Base-by-base conservation (phyloP, 2,797 vertebrate genomes). In the Decapterus maruadsi region DNA sequence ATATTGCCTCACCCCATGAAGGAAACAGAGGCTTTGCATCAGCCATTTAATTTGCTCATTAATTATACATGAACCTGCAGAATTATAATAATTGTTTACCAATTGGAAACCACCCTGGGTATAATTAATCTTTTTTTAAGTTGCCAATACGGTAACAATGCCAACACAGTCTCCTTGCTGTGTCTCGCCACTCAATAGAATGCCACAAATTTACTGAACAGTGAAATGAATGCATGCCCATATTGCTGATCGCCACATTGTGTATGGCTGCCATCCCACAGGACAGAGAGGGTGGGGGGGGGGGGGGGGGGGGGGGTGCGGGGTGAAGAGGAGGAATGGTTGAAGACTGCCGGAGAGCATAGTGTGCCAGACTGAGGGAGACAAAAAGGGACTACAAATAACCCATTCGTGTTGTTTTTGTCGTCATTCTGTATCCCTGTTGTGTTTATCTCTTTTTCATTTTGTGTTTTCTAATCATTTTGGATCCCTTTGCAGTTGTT, bases 81-180 rank as follows among this genome's bases (percentile, higher is more conserved):
- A 90, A 93, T 94, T 94, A 94, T 93, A 93, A 93, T 93, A 94
- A 94, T 88, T 93, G 89, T 94, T 95, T 94, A 92, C 92, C 89
- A 92, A 92, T 92, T 90, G 87, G 82, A 93, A 93, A 93, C 84
- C 78, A 86, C 81, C 84, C 80, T 78, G 81, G 86, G 85, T 81
- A 87, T 88, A 89, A 95, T 94, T 93, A 84, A 95, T 95, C 93
- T 26, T 95, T 90, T 90, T 87, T 80, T 66, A 88, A 92, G 83
- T 90, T 93, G 93, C 92, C 93, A 87, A 94, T 95, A 93, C 80
- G 78, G 88, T 87, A 80, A 87, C 87, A 87, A 91, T 91, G 88
- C 90, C 93, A 91, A 89, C 84, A 84, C 73, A 22, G 71, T 69
- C 73, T 75, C 86, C 78, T 74, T 77, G 72, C 87, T 78, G 22